These are phyloP conservation scores for Malaclemys terrapin DNA, from an alignment of 2,113 vertebrate species.

Conservation along the genomic window DNA sequence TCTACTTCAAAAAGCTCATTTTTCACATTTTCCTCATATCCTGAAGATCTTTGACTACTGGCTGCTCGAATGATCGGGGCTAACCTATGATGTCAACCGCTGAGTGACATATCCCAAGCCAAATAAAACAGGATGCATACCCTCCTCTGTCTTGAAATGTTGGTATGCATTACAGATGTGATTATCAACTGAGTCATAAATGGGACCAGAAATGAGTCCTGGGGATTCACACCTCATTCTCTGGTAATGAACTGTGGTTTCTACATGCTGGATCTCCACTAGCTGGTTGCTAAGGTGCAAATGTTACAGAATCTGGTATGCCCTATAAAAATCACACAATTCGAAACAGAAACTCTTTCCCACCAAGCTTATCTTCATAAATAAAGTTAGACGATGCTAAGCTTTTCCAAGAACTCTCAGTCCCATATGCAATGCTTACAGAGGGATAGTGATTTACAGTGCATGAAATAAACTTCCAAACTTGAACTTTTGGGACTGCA, in stretches of 20 bases:
- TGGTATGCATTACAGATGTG: conserved; percentile 16
- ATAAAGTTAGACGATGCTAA: conserved; percentile 37
- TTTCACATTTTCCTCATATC: neutral
- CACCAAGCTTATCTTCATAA: conserved; percentile 60
- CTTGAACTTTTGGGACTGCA: conserved; percentile 73
- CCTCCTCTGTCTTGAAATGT: conserved; percentile 36
- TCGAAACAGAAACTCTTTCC: conserved; percentile 44
- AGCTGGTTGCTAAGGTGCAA: conserved; percentile 62
- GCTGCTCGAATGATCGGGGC: neutral
- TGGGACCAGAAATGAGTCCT: conserved; percentile 50
- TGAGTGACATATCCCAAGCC: neutral
- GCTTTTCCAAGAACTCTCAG: conserved; percentile 34
- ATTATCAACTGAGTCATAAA: neutral
- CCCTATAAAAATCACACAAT: conserved; percentile 14
- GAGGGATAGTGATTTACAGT: conserved; percentile 68
- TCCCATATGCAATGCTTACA: conserved; percentile 45
- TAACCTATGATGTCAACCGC: neutral
- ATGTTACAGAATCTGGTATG: conserved; percentile 2
- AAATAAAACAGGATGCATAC: neutral
- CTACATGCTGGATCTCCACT: neutral
- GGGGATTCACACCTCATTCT: conserved; percentile 61
- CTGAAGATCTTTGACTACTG: conserved; percentile 14
- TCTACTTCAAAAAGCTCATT: neutral
- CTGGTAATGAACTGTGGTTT: conserved; percentile 58
- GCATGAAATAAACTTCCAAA: conserved; percentile 65